Conservation (phyloP, 2,113 vertebrate species). For the Barbus barbus region DNA sequence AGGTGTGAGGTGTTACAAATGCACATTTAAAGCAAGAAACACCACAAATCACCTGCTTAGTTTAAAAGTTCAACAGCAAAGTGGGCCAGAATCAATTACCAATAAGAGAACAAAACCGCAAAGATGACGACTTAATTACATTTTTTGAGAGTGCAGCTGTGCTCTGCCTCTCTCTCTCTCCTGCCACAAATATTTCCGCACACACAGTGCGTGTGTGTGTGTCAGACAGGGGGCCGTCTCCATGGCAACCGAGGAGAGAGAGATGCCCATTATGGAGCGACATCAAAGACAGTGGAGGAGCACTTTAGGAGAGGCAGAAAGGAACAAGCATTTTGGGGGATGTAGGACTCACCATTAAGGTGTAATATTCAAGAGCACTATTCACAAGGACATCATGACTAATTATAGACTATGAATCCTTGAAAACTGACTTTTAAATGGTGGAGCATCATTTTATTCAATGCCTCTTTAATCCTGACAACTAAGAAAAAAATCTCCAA, state of each 20-base stretch:
- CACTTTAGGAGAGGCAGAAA: slow-evolving; percentile 38
- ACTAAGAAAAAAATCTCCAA: no score
- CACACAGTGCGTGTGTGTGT: slow-evolving; percentile 25
- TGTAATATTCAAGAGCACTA: not conserved
- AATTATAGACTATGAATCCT: not conserved
- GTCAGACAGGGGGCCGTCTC: slow-evolving; percentile 25
- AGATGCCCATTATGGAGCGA: slow-evolving; percentile 36
- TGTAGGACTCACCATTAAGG: not conserved
- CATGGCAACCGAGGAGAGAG: slow-evolving; percentile 47
- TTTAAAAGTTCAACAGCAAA: not conserved
- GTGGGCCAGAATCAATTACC: not conserved
- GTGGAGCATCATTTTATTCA: not conserved
- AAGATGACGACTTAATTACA: not conserved
- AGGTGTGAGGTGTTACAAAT: slow-evolving; percentile 25
- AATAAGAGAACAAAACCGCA: not conserved
- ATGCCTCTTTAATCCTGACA: not conserved
- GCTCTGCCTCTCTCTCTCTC: slow-evolving; percentile 4
- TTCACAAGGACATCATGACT: not conserved
- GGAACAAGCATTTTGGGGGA: not conserved
- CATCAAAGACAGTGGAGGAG: slow-evolving; percentile 47
- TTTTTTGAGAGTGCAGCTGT: slow-evolving; percentile 31
- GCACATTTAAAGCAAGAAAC: slow-evolving; percentile 22
- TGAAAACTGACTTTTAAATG: not conserved
- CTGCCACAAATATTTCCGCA: slow-evolving; percentile 30
- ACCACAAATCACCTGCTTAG: not conserved